Base-by-base conservation (phyloP, 2,888 invertebrate species). In the Poecilus cupreus region DNA sequence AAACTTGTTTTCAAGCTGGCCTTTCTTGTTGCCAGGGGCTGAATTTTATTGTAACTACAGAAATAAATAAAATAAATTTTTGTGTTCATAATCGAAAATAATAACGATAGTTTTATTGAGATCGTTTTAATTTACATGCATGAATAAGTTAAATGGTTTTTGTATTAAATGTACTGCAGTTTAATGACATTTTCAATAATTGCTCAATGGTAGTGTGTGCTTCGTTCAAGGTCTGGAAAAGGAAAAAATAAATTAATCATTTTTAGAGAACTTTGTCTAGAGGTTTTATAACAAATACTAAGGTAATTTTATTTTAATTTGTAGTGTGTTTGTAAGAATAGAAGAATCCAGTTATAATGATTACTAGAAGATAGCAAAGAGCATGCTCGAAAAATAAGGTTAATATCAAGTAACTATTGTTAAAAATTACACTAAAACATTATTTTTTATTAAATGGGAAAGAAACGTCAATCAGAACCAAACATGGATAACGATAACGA, bases 401-500 rank as follows among this genome's bases (percentile, higher is more conserved):
- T 80, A 80, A 51, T 72, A 57, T 49, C 26, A 49, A 43, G 57
- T 49, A 54, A 11, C n/a, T 51, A 13, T 39, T 43, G 1, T 20
- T 49, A 49, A 24, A 49, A 49, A 46, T 16, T 5, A 13, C 32
- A 43, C 26, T 24, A 20, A 46, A 51, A 8, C 18, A 51, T 8
- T 60, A 13, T 24, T 68, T 37, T 20, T 20, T 32, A 57, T 20
- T 77, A 26, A 13, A 95, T 95, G 94, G 93, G 92, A 81, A 94
- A 94, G 91, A 92, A 94, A 90, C 92, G 94, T 88, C 94, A 94
- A 87, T 91, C 91, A 84, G 94, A 94, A 85, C 93, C 80, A 39
- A 90, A 90, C 64, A 92, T 91, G 84, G 93, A 93, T 84, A 90
- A 90, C 77, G 92, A 92, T 85, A 93, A 92, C 83, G 90, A 90